Percentiles rank a stretch among this genome's conserved stretches.
Evolutionary conservation across 2,797 vertebrate species (phyloP).

Genomic region (Percopsis omiscomaycus): DNA sequence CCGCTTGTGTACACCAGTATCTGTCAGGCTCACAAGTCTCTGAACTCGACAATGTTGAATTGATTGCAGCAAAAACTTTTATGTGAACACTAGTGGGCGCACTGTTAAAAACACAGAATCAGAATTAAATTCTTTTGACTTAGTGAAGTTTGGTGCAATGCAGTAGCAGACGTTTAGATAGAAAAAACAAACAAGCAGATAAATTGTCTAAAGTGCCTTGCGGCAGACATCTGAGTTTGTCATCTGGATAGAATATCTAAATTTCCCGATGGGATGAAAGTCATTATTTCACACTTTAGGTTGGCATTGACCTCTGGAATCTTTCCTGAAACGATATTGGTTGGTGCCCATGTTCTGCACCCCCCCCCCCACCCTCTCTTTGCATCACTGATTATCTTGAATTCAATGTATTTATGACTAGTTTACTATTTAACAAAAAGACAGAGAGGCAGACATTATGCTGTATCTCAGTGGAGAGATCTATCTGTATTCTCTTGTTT

Average conservation of each 20-base stretch:
- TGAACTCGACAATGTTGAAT: conserved; percentile 42
- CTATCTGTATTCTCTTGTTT: conserved; percentile 41
- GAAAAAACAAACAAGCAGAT: neutral
- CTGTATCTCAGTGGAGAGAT: conserved; percentile 41
- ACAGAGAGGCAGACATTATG: conserved; percentile 40
- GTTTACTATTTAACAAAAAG: conserved; percentile 48
- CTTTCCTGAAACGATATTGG: conserved; percentile 71
- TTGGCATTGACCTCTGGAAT: conserved; percentile 72
- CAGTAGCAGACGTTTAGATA: too few species aligned
- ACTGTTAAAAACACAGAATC: conserved; percentile 11
- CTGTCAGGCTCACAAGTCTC: too few species aligned
- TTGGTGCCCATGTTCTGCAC: conserved; percentile 57
- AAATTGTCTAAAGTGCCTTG: conserved; percentile 41
- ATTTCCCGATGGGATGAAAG: conserved; percentile 79
- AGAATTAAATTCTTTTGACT: too few species aligned
- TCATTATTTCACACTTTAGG: conserved; percentile 80
- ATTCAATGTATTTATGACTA: conserved; percentile 58
- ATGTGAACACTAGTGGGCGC: conserved; percentile 61
- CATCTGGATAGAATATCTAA: conserved; percentile 79
- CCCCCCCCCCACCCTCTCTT: conserved; percentile 14
- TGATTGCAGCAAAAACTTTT: conserved; percentile 42
- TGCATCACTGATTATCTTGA: conserved; percentile 58
- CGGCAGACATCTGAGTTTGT: conserved; percentile 76
- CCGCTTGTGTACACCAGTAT: conserved; percentile 44
- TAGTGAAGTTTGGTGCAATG: too few species aligned